These are phyloP conservation scores for Cryptotis parvus DNA, from an alignment of 2,113 vertebrate genomes.

Conservation along the genomic window DNA sequence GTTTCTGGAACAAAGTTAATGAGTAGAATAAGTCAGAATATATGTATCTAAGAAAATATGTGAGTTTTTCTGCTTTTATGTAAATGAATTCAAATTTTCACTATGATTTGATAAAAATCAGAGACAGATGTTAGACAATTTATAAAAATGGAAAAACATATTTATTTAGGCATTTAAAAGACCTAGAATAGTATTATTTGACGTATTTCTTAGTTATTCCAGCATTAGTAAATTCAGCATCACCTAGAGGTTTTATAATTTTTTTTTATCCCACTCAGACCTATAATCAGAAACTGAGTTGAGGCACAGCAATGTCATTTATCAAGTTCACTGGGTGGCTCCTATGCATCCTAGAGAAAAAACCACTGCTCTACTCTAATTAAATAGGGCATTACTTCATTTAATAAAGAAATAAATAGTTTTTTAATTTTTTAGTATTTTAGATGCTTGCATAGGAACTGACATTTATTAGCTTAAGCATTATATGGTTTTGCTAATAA, in stretches of 20 bases:
- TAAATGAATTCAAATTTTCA: not conserved
- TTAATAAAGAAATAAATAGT: not conserved
- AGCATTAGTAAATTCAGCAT: not conserved
- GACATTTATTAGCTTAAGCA: too few species aligned
- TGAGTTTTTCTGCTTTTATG: not conserved
- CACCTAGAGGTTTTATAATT: not conserved
- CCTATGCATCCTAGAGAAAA: not conserved
- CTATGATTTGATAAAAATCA: not conserved
- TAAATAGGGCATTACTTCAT: not conserved
- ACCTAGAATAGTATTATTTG: not conserved
- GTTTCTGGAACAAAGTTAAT: not conserved
- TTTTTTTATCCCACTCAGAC: not conserved
- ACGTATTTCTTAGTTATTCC: not conserved
- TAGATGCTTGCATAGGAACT: not conserved
- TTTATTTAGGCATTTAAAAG: not conserved
- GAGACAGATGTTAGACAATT: not conserved
- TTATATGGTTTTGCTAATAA: too few species aligned
- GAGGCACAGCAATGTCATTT: not conserved
- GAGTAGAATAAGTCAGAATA: not conserved
- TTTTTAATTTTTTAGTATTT: not conserved
- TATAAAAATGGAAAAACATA: not conserved
- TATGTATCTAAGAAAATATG: not conserved
- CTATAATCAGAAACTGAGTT: not conserved
- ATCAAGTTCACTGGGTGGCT: not conserved
- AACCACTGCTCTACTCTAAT: not conserved